Percentiles rank a stretch among this genome's conserved stretches.
phyloP scores from a whole-genome alignment of 2,888 invertebrate genomes.

The Agrotis segetum region DNA sequence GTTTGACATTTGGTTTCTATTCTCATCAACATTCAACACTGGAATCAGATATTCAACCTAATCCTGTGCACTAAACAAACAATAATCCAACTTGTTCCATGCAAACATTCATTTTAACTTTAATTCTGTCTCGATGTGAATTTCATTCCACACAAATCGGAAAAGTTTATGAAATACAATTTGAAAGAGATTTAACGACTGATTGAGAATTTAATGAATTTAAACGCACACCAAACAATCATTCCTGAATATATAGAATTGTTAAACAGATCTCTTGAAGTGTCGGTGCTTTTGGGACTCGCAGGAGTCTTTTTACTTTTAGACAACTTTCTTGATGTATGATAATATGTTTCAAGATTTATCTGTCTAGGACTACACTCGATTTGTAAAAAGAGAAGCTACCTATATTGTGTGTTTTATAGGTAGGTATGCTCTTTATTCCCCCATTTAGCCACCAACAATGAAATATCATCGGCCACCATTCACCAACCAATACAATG shows the following conservation, averaged over 20 bases:
- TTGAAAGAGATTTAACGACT: conserved; percentile 17
- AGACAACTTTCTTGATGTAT: conserved; percentile 48
- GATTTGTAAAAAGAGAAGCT: conserved; percentile 30
- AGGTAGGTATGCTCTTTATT: neutral
- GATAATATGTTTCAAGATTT: conserved; percentile 44
- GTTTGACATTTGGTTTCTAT: neutral
- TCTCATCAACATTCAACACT: neutral
- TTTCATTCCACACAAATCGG: neutral
- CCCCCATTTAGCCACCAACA: neutral
- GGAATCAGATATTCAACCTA: neutral
- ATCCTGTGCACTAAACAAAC: neutral
- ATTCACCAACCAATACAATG: neutral
- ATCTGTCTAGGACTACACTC: conserved; percentile 40
- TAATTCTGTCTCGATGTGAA: conserved; percentile 1
- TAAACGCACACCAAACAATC: conserved; percentile 8
- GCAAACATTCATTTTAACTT: neutral
- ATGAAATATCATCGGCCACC: no score
- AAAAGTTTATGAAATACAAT: conserved; percentile 38
- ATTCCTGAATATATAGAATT: neutral
- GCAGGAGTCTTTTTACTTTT: conserved; percentile 7
- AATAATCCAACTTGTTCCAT: conserved; percentile 12
- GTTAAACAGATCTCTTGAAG: conserved; percentile 3
- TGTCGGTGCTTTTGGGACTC: neutral
- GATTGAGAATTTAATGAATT: conserved; percentile 30
- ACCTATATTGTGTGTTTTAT: neutral